Percentiles rank a stretch among this genome's conserved stretches.
These are phyloP conservation scores for Corythucha ciliata DNA, from an alignment of 2,888 invertebrate species.

Conservation along the genomic window DNA sequence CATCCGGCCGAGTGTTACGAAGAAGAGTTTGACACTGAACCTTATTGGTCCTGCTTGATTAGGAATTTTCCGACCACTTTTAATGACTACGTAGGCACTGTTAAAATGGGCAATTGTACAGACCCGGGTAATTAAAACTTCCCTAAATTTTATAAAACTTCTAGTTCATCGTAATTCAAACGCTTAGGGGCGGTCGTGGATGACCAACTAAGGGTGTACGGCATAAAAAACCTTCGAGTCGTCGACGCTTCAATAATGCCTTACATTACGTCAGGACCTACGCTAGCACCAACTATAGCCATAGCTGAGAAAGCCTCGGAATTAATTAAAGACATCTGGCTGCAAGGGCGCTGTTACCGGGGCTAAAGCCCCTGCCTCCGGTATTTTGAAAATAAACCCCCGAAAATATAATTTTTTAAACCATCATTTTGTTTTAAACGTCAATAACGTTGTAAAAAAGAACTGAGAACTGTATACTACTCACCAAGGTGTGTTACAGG, in stretches of 20 bases:
- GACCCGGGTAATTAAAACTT: no score
- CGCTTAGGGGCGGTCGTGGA: no score
- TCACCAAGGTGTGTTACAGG: slow-evolving; percentile 81
- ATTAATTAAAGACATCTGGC: slow-evolving; percentile 27
- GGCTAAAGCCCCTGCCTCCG: not conserved
- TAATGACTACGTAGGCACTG: slow-evolving; percentile 31
- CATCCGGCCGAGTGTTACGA: slow-evolving; percentile 26
- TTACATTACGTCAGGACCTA: slow-evolving; percentile 21
- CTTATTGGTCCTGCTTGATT: slow-evolving; percentile 31
- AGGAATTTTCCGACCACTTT: slow-evolving; percentile 30
- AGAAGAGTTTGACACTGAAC: slow-evolving; percentile 27
- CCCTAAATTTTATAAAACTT: no score
- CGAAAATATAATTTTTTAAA: not conserved
- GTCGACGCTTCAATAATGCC: slow-evolving; percentile 28
- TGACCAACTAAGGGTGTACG: no score
- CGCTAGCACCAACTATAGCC: slow-evolving; percentile 25
- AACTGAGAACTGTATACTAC: no score
- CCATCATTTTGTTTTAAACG: no score
- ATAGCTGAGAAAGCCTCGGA: slow-evolving; percentile 28
- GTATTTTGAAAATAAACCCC: not conserved
- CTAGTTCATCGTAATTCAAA: no score
- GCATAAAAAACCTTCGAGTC: slow-evolving; percentile 23
- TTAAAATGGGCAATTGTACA: slow-evolving; percentile 29
- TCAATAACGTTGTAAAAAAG: no score
- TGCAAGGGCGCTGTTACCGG: no score